These are phyloP conservation scores for Penelope pileata DNA, from an alignment of 2,113 vertebrate species.

Conservation along the genomic window DNA sequence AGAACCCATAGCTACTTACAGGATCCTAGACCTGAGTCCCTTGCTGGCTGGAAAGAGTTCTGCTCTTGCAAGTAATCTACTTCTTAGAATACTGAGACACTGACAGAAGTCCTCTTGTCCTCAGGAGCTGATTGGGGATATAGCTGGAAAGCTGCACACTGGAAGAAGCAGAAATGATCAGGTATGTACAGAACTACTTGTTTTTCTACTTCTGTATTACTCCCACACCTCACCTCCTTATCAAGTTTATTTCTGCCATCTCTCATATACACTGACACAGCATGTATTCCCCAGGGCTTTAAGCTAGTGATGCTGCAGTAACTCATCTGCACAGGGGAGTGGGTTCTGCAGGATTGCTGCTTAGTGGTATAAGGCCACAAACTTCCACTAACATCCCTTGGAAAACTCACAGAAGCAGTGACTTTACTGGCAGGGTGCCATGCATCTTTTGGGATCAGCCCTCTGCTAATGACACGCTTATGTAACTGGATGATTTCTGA, in stretches of 20 bases:
- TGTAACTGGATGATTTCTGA: too few species aligned
- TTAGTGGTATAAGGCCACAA: neutral
- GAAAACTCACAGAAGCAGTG: neutral
- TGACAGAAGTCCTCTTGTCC: neutral
- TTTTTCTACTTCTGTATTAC: neutral
- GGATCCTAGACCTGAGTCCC: neutral
- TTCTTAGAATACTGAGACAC: rapidly evolving
- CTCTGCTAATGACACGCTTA: neutral
- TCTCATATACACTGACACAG: neutral
- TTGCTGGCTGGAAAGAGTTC: neutral
- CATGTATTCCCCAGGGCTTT: neutral
- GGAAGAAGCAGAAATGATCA: constrained; percentile 96
- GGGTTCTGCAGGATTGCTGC: neutral
- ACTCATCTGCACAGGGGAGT: neutral
- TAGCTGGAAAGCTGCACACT: constrained; percentile 93
- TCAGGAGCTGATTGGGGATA: constrained; percentile 91
- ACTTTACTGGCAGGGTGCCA: neutral
- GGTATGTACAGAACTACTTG: constrained; percentile 54
- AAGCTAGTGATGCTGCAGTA: neutral
- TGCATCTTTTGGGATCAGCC: neutral
- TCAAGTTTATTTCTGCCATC: neutral
- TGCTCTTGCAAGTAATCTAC: neutral
- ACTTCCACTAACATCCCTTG: neutral
- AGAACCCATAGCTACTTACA: neutral
- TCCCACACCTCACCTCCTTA: neutral